Conservation (phyloP, 92 coral and sea anemone species). For the Parazoanthus swiftii region DNA sequence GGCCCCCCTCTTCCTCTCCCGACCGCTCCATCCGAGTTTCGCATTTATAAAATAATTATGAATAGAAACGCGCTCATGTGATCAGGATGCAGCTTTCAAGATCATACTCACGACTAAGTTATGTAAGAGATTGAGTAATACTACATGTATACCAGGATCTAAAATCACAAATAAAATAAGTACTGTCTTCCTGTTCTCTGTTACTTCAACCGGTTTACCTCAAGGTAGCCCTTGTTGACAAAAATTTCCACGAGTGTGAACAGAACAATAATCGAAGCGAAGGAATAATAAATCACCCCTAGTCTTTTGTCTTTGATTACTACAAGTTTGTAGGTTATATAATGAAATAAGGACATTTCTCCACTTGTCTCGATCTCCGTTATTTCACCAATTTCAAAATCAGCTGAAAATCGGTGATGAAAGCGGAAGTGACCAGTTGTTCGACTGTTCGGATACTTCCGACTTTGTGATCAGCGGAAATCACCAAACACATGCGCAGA, state of each 20-base stretch:
- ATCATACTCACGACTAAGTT: no score
- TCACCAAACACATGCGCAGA: conserved; percentile 26
- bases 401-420: not conserved
- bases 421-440: conserved; percentile 49
- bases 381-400: not conserved
- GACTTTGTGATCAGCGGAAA: conserved; percentile 25
- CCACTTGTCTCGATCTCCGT: not conserved
- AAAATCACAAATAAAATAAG: not conserved
- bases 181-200: not conserved
- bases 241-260: conserved; percentile 84
- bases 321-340: conserved; percentile 84
- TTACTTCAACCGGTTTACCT: conserved; percentile 48
- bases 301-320: conserved; percentile 83
- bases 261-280: conserved; percentile 66
- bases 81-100: not conserved
- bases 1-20: no score
- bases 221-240: conserved; percentile 83
- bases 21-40: no score
- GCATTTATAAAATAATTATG: no score
- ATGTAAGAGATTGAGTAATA: not conserved
- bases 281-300: conserved; percentile 79
- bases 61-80: no score
- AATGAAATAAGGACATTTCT: conserved; percentile 82
- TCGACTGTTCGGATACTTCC: not conserved
- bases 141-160: not conserved